phyloP scores from a whole-genome alignment of 92 coral and sea anemone species.

The Isaurus tuberculatus region DNA sequence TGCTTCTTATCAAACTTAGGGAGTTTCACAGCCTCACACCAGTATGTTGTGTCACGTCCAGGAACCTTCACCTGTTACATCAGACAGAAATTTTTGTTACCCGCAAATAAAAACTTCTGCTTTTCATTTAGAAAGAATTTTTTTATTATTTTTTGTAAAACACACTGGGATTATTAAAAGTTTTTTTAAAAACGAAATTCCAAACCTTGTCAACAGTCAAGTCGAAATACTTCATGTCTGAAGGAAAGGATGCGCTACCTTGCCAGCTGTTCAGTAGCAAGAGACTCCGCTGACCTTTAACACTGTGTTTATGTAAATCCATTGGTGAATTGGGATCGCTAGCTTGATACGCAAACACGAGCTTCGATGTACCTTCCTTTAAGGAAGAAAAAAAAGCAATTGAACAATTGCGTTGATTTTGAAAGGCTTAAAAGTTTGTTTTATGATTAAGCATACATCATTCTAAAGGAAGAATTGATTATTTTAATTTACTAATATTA shows the following conservation, averaged over 20 bases:
- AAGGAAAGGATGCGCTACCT: conserved; percentile 48
- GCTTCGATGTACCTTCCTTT: conserved; percentile 64
- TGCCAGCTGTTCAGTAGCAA: conserved; percentile 39
- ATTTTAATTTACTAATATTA: too few relatives aligned
- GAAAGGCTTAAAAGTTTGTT: too few relatives aligned
- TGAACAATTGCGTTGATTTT: too few relatives aligned
- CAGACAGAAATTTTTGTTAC: too few relatives aligned
- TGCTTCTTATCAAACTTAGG: background rate
- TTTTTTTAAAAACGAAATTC: background rate
- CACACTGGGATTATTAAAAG: background rate
- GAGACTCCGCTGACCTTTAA: conserved; percentile 56
- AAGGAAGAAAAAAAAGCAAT: too few relatives aligned
- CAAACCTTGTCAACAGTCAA: conserved; percentile 31
- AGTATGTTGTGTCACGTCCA: background rate
- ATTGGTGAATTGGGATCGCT: conserved; percentile 55
- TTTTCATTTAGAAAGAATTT: too few relatives aligned
- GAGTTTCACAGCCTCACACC: background rate
- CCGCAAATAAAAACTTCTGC: too few relatives aligned
- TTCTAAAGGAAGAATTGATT: too few relatives aligned
- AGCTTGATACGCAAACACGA: conserved; percentile 56
- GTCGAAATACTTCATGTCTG: conserved; percentile 52
- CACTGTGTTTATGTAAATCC: conserved; percentile 50
- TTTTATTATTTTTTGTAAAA: too few relatives aligned
- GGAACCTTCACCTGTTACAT: background rate
- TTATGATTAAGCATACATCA: too few relatives aligned